phyloP scores from a whole-genome alignment of 2,888 invertebrate species.

The Tanypteryx hageni region DNA sequence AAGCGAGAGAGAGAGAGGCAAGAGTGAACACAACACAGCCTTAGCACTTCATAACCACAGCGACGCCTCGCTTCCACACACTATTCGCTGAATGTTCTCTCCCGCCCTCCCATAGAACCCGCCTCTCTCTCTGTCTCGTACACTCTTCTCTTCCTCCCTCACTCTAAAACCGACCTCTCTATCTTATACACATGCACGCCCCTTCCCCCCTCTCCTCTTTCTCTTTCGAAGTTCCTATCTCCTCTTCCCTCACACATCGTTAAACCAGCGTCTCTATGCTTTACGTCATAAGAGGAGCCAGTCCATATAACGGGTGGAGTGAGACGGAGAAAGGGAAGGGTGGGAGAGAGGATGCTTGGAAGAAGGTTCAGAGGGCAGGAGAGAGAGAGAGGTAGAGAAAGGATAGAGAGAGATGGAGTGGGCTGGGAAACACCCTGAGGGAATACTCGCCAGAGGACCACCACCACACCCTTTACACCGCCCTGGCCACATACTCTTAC shows the following conservation, averaged over 20 bases:
- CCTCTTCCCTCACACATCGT: conserved; percentile 41
- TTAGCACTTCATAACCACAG: conserved; percentile 57
- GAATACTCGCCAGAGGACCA: conserved; percentile 17
- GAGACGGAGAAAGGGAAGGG: background rate
- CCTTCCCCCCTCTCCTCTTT: conserved; percentile 1
- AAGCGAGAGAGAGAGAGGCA: background rate
- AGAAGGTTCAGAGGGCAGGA: background rate
- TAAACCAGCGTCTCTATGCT: conserved; percentile 41
- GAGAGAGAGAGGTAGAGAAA: background rate
- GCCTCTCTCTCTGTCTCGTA: background rate
- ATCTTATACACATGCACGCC: background rate
- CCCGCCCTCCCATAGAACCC: background rate
- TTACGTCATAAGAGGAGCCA: conserved; percentile 36
- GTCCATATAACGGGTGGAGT: conserved; percentile 18
- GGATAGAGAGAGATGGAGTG: background rate
- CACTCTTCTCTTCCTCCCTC: background rate
- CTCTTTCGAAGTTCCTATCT: background rate
- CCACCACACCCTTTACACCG: conserved; percentile 40
- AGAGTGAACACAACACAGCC: conserved; percentile 48
- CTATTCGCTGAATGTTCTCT: background rate
- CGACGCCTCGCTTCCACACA: conserved; percentile 35
- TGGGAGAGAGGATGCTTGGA: background rate
- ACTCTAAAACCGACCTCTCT: background rate
- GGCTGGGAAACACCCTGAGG: conserved; percentile 23
- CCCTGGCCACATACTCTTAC: conserved; percentile 48